Evolutionary conservation across 2,797 vertebrate genomes (phyloP), one percentile per base, ranked within the genome.

Genomic region (Myotis pilosus): DNA sequence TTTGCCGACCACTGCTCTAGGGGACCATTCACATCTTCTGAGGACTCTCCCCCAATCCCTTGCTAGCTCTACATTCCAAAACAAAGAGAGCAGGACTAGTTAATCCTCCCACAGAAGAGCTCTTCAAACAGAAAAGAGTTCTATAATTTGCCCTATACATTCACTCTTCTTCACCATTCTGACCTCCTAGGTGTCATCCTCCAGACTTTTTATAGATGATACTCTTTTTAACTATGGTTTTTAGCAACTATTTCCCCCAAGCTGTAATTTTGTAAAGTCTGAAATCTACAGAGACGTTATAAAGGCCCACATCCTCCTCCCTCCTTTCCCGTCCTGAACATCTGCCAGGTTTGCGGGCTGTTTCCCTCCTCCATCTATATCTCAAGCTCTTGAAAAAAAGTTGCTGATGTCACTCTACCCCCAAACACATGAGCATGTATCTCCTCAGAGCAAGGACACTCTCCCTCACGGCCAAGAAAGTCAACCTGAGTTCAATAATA

Each of bases 101-200:
- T 3, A 30, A 30, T 53, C 49, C 55, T 66, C 44, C 57, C 30
- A 53, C 4, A 19, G 53, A 85, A 69, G 0, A 51, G 49, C 55
- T 81, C 82, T 76, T 71, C 55, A 68, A 71, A 94, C 15, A 19
- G 64, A 19, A 10, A 9, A 13, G 60, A 38, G 41, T 11, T 25
- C 28, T 23, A 38, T 0, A 25, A 16, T 17, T 51, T 44, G 11
- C 7, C 47, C 30, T 11, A 3, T 0, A 5, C 0, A 0, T 71
- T 30, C 57, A 19, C 28, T 44, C 57, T 84, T 53, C n/a, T 60
- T n/a, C 60, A 8, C 30, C n/a, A 13, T 44, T 78, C 78, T 81
- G 9, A 74, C 22, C 8, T 76, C 33, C 44, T 44, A 28, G 13
- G 4, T 83, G 49, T 55, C 51, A 68, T 5, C 19, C 38, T 55